These are phyloP conservation scores for Ceratina calcarata DNA, from an alignment of 1,140 invertebrate genomes.

Conservation along the genomic window DNA sequence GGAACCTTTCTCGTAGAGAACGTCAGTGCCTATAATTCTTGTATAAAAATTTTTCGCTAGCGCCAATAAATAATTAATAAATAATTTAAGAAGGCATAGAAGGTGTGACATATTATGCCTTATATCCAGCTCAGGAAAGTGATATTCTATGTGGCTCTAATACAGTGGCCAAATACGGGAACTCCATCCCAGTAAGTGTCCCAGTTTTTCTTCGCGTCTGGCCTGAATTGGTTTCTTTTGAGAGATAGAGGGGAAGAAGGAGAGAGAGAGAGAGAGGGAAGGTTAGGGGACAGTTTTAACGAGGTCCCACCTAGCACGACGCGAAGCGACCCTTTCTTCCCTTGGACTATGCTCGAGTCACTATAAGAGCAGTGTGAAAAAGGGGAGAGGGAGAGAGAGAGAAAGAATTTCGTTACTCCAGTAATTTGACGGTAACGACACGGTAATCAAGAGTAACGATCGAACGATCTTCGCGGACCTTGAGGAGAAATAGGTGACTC, in stretches of 20 bases:
- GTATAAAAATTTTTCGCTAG: too few species aligned
- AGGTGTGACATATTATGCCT: not conserved
- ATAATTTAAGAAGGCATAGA: too few species aligned
- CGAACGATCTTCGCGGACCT: slow-evolving; percentile 24
- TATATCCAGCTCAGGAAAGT: not conserved
- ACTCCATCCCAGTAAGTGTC: slow-evolving; percentile 2
- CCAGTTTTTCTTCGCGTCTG: slow-evolving; percentile 1
- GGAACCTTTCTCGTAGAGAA: too few species aligned
- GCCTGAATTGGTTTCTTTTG: slow-evolving; percentile 5
- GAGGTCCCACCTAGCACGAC: slow-evolving; percentile 35
- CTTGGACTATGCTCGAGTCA: slow-evolving; percentile 13
- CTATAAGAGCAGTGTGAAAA: too few species aligned
- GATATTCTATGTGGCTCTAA: too few species aligned
- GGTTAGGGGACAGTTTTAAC: slow-evolving; percentile 56
- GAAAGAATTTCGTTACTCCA: slow-evolving; percentile 46
- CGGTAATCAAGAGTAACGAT: slow-evolving; percentile 58
- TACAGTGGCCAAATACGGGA: not conserved
- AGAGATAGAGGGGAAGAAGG: slow-evolving; percentile 2
- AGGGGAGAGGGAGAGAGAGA: not conserved
- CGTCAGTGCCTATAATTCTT: too few species aligned
- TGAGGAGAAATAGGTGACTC: slow-evolving; percentile 42
- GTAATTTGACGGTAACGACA: slow-evolving; percentile 58
- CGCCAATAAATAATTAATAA: too few species aligned
- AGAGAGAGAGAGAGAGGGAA: not conserved
- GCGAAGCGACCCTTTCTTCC: slow-evolving; percentile 14